Evolutionary conservation across 2,888 invertebrate genomes (phyloP).

Genomic region (Syrphus vitripennis): DNA sequence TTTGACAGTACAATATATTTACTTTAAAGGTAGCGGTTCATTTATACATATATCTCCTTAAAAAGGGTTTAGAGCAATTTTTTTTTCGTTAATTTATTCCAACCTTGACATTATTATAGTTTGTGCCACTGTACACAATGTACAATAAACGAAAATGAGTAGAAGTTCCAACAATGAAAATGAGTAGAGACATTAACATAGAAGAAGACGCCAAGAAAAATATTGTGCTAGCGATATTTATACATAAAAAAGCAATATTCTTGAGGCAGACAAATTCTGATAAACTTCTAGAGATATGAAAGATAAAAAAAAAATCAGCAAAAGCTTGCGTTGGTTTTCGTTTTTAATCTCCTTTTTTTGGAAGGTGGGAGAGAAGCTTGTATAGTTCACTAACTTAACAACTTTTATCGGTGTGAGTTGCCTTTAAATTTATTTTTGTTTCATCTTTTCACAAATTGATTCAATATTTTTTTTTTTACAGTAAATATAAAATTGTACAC

Average conservation of each 20-base stretch:
- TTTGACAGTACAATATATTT: too few species aligned
- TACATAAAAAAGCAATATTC: not conserved
- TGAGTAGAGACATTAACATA: not conserved
- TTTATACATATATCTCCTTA: too few species aligned
- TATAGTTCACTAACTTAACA: conserved; percentile 5
- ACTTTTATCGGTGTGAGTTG: not conserved
- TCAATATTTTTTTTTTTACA: not conserved
- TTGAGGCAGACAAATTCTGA: not conserved
- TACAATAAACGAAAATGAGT: not conserved
- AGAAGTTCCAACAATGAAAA: too few species aligned
- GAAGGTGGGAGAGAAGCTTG: not conserved
- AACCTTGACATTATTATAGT: not conserved
- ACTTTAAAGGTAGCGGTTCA: too few species aligned
- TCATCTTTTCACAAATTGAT: not conserved
- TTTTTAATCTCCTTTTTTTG: not conserved
- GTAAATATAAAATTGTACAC: not conserved
- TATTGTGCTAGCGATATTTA: conserved; percentile 38
- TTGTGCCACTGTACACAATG: not conserved
- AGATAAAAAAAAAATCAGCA: conserved; percentile 1
- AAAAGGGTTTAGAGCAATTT: too few species aligned
- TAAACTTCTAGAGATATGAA: conserved; percentile 1
- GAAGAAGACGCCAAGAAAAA: conserved; percentile 31
- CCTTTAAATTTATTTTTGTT: not conserved
- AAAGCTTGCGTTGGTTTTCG: not conserved
- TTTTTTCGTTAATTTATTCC: too few species aligned